phyloP scores from a whole-genome alignment of 2,888 invertebrate genomes.

The Drosophila barbarae region DNA sequence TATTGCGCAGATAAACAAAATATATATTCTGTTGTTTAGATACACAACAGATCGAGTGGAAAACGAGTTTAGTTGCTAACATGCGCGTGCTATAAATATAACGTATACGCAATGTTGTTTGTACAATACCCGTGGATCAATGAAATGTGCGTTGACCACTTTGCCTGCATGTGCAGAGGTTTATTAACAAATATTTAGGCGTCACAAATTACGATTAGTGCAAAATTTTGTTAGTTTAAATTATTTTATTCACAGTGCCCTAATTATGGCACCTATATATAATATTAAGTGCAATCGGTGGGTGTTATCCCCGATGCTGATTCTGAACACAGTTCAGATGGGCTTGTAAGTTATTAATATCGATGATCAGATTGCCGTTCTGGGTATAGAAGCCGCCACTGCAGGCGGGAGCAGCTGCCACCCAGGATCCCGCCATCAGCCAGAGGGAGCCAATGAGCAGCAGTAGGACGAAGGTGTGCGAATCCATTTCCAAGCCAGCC shows the following conservation, averaged over 20 bases:
- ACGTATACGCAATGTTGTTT: constrained; percentile 45
- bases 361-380: constrained; percentile 48
- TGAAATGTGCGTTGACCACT: background rate
- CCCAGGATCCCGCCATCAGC: constrained; percentile 12
- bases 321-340: constrained; percentile 45
- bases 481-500: constrained; percentile 32
- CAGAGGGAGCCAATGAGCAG: constrained; percentile 15
- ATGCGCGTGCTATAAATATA: constrained; percentile 39
- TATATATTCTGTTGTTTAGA: background rate
- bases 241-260: constrained; percentile 11
- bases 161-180: constrained; percentile 2
- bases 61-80: constrained; percentile 9
- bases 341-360: constrained; percentile 28
- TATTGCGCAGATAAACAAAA: background rate
- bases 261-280: background rate
- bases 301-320: constrained; percentile 32
- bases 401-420: constrained; percentile 45
- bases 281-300: background rate
- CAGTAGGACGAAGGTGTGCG: constrained; percentile 2
- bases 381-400: constrained; percentile 35
- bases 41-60: background rate
- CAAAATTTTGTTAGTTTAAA: background rate
- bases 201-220: constrained; percentile 4
- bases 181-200: background rate
- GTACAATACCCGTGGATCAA: background rate